Evolutionary conservation across 2,888 invertebrate genomes (phyloP).

Genomic region (Nudaria mundana): DNA sequence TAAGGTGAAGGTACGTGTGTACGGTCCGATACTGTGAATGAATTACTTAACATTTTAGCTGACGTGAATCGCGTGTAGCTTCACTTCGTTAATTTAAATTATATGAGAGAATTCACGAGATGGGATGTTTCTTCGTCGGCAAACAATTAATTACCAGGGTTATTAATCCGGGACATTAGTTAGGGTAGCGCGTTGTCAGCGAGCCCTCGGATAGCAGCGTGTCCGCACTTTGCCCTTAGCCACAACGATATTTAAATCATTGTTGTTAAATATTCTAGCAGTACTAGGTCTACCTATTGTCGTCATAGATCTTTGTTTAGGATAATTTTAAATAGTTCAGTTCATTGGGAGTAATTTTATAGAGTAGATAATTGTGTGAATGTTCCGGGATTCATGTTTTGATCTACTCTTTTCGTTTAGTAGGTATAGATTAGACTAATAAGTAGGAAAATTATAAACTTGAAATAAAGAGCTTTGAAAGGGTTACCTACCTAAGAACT

Average conservation of each 20-base stretch:
- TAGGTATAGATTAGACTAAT: no score
- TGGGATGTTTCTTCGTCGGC: constrained; percentile 69
- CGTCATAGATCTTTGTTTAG: constrained; percentile 22
- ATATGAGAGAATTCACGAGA: constrained; percentile 60
- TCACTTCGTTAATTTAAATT: constrained; percentile 62
- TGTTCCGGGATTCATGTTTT: no score
- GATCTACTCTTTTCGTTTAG: no score
- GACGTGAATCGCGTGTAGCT: constrained; percentile 28
- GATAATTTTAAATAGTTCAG: neutral
- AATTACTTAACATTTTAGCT: constrained; percentile 26
- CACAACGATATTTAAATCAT: constrained; percentile 29
- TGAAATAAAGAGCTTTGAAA: no score
- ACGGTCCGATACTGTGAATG: no score
- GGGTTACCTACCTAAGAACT: no score
- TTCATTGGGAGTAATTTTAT: no score
- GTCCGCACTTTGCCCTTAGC: constrained; percentile 36
- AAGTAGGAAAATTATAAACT: no score
- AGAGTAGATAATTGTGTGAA: no score
- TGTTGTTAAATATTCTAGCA: constrained; percentile 32
- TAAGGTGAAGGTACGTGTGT: no score
- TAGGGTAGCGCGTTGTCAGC: constrained; percentile 67
- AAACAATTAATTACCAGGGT: constrained; percentile 79
- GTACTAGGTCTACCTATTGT: no score
- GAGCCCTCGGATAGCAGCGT: constrained; percentile 46
- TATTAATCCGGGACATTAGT: constrained; percentile 79